A percentile compares a stretch with the other conserved stretches of the same genome.
Conservation (phyloP, 2,888 invertebrate genomes). For the Xylota segnis region DNA sequence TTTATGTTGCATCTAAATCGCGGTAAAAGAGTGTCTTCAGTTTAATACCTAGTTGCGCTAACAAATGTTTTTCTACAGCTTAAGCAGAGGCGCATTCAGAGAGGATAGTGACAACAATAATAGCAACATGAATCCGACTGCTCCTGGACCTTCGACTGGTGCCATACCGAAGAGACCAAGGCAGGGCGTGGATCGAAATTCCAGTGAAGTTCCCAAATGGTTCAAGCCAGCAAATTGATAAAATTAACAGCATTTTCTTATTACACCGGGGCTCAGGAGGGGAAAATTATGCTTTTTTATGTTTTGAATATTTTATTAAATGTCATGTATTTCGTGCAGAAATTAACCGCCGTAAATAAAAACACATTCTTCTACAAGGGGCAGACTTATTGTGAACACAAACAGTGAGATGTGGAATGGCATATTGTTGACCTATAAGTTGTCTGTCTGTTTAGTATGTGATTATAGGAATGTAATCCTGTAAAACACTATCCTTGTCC, state of each 20-base stretch:
- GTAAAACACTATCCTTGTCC: too few relatives aligned
- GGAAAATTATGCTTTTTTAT: constrained; percentile 21
- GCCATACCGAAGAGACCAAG: constrained; percentile 79
- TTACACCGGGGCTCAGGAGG: neutral
- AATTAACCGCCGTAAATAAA: too few relatives aligned
- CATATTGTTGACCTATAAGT: too few relatives aligned
- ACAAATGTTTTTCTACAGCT: constrained; percentile 12
- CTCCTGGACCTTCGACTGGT: constrained; percentile 77
- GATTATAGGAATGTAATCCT: too few relatives aligned
- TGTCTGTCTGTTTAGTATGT: too few relatives aligned
- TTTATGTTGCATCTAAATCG: constrained; percentile 88
- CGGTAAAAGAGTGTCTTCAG: constrained; percentile 84
- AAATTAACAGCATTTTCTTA: neutral
- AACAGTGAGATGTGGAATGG: too few relatives aligned
- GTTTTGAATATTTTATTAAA: constrained; percentile 57
- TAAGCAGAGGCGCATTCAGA: constrained; percentile 4
- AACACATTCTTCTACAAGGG: too few relatives aligned
- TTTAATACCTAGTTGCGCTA: neutral
- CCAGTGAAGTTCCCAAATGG: constrained; percentile 47
- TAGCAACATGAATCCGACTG: constrained; percentile 7
- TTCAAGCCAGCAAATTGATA: constrained; percentile 29
- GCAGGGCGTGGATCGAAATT: constrained; percentile 39
- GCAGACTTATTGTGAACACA: too few relatives aligned
- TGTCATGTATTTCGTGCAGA: neutral
- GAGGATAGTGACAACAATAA: constrained; percentile 14